Percentiles rank a stretch among this genome's conserved stretches.
phyloP scores from a whole-genome alignment of 1,140 invertebrate species.

The Gryon sp. region DNA sequence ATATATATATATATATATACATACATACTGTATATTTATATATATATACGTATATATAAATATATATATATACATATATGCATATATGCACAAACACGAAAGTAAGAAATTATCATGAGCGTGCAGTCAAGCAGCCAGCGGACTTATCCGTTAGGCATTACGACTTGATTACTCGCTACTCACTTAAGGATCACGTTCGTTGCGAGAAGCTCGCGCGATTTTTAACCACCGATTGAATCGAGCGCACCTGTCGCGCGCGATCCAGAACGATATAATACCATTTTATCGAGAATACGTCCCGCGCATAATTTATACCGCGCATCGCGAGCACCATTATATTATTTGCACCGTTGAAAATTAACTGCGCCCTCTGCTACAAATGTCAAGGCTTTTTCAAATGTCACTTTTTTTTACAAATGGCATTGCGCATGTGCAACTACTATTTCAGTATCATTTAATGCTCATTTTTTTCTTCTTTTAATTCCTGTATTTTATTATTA shows the following conservation, averaged over 20 bases:
- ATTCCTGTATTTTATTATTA: no score
- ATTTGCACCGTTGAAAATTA: constrained; percentile 44
- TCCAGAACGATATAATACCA: constrained; percentile 52
- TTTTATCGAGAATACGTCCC: constrained; percentile 51
- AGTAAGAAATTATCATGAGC: constrained; percentile 39
- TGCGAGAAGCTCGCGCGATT: constrained; percentile 47
- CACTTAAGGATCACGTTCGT: constrained; percentile 61
- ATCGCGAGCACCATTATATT: constrained; percentile 29
- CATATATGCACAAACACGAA: constrained; percentile 6
- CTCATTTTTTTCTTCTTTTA: not conserved
- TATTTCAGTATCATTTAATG: no score
- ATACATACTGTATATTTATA: constrained; percentile 8
- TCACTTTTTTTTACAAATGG: constrained; percentile 26
- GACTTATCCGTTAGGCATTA: constrained; percentile 62
- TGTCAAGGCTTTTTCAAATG: constrained; percentile 45
- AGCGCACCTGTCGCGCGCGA: constrained; percentile 53
- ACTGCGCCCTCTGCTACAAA: constrained; percentile 43
- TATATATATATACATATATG: not conserved
- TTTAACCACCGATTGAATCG: constrained; percentile 54
- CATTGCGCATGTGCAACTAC: constrained; percentile 15
- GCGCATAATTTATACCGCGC: constrained; percentile 55
- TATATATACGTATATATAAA: not conserved
- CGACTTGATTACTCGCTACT: constrained; percentile 61
- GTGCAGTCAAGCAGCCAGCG: constrained; percentile 42
- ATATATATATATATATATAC: not conserved